A percentile compares a stretch with the other conserved stretches of the same genome.
Conservation (phyloP, 2,888 invertebrate genomes). For the Tethea ocularis region DNA sequence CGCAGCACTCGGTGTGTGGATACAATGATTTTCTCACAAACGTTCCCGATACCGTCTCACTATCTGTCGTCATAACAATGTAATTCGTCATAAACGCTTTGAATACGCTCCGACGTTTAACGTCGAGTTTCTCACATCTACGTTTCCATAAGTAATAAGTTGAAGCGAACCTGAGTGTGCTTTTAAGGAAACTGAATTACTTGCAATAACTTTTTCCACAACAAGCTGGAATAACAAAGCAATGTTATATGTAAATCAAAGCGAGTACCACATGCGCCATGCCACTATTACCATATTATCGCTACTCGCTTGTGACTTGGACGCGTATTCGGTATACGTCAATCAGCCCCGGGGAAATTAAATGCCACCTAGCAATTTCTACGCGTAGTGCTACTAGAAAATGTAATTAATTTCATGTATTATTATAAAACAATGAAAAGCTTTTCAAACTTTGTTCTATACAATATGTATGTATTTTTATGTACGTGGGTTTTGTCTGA, state of each 20-base stretch:
- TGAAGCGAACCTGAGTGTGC: constrained; percentile 23
- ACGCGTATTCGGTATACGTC: constrained; percentile 34
- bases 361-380: constrained; percentile 60
- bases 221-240: constrained; percentile 20
- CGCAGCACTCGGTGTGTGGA: background rate
- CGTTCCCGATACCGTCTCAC: constrained; percentile 26
- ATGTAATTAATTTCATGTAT: constrained; percentile 63
- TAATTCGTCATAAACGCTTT: constrained; percentile 36
- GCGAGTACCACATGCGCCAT: background rate
- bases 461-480: constrained; percentile 25
- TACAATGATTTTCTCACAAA: constrained; percentile 4
- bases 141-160: constrained; percentile 28
- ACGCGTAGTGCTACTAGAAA: constrained; percentile 48
- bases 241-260: constrained; percentile 17
- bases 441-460: constrained; percentile 27
- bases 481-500: background rate
- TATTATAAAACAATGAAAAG: constrained; percentile 48
- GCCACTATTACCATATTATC: constrained; percentile 20
- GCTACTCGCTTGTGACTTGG: constrained; percentile 36
- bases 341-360: constrained; percentile 70
- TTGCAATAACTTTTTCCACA: constrained; percentile 8
- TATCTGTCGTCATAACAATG: constrained; percentile 42
- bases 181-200: constrained; percentile 2
- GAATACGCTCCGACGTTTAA: constrained; percentile 41
- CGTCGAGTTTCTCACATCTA: constrained; percentile 38